These are phyloP conservation scores for Porites cylindrica DNA, from an alignment of 92 coral and sea anemone genomes.

Conservation along the genomic window DNA sequence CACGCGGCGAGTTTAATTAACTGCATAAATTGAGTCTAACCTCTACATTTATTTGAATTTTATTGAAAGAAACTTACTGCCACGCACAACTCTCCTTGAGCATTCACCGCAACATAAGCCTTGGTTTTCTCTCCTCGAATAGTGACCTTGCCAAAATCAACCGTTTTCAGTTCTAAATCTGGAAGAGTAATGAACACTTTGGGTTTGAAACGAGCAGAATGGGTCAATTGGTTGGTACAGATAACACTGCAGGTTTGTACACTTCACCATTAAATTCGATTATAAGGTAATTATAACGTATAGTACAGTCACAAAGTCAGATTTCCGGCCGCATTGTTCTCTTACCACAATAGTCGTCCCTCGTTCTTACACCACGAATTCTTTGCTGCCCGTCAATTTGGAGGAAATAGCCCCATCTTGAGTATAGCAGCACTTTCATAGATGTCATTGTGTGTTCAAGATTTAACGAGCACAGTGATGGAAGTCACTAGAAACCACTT, in stretches of 20 bases:
- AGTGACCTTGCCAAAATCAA: slow-evolving; percentile 39
- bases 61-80: slow-evolving; percentile 5
- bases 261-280: too few relatives aligned
- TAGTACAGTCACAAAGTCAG: too few relatives aligned
- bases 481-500: too few relatives aligned
- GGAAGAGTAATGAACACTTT: neutral
- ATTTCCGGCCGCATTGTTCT: too few relatives aligned
- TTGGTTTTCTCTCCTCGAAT: slow-evolving; percentile 26
- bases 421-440: neutral
- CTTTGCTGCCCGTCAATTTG: slow-evolving; percentile 32
- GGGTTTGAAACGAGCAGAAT: too few relatives aligned
- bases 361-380: slow-evolving; percentile 15
- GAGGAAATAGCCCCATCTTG: slow-evolving; percentile 33
- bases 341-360: slow-evolving; percentile 43
- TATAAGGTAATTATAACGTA: too few relatives aligned
- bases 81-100: slow-evolving; percentile 26
- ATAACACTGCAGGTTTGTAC: neutral
- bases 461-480: neutral
- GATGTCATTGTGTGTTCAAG: slow-evolving; percentile 3
- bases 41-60: too few relatives aligned
- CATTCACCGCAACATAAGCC: slow-evolving; percentile 35
- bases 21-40: too few relatives aligned
- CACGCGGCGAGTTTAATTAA: neutral
- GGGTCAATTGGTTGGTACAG: neutral
- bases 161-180: slow-evolving; percentile 47